Evolutionary conservation across 2,797 vertebrate genomes (phyloP).

Genomic region (Enteromius fasciolatus): DNA sequence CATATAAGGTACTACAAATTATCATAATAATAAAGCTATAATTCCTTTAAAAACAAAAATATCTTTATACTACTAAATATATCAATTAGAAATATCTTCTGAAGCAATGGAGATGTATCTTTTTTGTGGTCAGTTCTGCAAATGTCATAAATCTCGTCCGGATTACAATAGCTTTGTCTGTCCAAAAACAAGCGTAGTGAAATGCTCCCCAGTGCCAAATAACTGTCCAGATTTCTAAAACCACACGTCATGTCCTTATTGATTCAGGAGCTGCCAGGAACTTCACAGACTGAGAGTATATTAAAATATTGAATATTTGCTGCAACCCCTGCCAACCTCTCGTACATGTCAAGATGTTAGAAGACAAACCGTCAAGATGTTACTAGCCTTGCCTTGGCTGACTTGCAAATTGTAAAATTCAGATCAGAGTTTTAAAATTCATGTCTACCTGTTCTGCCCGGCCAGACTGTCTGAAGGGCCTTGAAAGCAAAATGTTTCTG

Average conservation of each 20-base stretch:
- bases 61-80: neutral
- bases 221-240: conserved; percentile 14
- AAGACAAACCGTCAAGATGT: conserved; percentile 17
- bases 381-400: neutral
- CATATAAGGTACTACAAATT: neutral
- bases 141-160: neutral
- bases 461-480: neutral
- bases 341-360: conserved; percentile 8
- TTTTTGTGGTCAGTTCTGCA: neutral
- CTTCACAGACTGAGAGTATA: conserved; percentile 19
- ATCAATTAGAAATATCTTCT: neutral
- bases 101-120: neutral
- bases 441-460: neutral
- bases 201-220: neutral
- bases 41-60: neutral
- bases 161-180: neutral
- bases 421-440: neutral
- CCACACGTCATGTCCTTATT: neutral
- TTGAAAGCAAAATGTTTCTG: neutral
- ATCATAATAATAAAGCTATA: neutral
- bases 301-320: conserved; percentile 33
- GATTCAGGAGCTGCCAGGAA: conserved; percentile 11
- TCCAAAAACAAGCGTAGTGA: neutral
- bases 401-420: conserved; percentile 17
- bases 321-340: conserved; percentile 1